Evolutionary conservation across 2,113 vertebrate genomes (phyloP), one percentile per base, ranked within the genome.

Genomic region (Dicaeum eximium): DNA sequence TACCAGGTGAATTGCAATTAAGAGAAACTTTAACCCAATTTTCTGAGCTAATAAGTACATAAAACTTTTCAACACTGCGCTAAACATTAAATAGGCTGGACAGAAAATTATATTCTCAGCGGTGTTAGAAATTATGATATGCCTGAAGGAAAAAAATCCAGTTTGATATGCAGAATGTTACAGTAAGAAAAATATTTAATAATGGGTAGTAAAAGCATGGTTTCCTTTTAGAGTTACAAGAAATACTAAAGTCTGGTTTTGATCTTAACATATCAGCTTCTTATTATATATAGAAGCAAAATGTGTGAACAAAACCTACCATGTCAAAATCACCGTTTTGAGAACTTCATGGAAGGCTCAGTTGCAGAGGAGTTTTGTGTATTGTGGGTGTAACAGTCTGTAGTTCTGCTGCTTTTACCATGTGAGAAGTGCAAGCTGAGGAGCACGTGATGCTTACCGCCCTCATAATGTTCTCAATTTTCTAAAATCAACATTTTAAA

Each of bases 321-420:
- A 47, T 75, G 22, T 1, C 4, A 81, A 85, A 70, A 35, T 57
- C 54, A 70, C 6, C 19, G 21, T 51, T 65, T 27, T 69, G n/a
- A 61, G 65, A 80, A 72, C 40, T 16, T 48, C 9, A 2, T 4
- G 17, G 12, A 44, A 91, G 28, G 13, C 19, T 80, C 33, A 66
- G 0, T 66, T 86, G 42, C 31, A 51, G 38, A 56, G 37, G 40
- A 42, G 24, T 87, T 91, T 71, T 56, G 6, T 33, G 37, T 53
- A 13, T 45, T 4, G 0, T 12, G 10, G 24, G 7, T 57, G 2
- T 58, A 38, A n/a, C 15, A 53, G 13, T 37, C 24, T 57, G 0
- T 8, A 48, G 18, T 91, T 82, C 23, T 82, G 10, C 16, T 87
- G 8, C 40, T 51, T 65, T 86, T 75, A 56, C 8, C 28, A 1